Evolutionary conservation across 2,797 vertebrate genomes (phyloP).

Genomic region (Platalea minor): DNA sequence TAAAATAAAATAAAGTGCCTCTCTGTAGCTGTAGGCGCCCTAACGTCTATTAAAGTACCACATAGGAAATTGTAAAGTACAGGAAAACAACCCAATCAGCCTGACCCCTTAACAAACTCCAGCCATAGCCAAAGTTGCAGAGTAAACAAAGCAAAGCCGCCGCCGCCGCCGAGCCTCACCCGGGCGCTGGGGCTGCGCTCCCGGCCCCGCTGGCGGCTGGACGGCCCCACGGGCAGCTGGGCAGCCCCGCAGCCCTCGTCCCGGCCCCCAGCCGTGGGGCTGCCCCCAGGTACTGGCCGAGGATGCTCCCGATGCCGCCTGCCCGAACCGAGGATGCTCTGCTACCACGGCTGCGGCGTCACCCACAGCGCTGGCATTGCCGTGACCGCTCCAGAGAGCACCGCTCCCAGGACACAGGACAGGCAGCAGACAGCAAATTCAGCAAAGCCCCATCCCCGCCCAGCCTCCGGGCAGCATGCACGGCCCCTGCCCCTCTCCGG

Average conservation of each 20-base stretch:
- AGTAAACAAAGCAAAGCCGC: constrained; percentile 11
- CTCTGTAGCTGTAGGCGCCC: constrained; percentile 52
- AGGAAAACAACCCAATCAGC: constrained; percentile 50
- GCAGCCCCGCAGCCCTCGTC: background rate
- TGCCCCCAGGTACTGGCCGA: too few species aligned
- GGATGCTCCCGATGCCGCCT: background rate
- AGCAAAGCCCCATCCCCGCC: rapidly evolving
- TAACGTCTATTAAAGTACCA: constrained; percentile 45
- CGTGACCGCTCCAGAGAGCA: rapidly evolving
- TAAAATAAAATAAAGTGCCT: constrained; percentile 8
- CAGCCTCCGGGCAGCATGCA: rapidly evolving
- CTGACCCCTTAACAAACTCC: constrained; percentile 52
- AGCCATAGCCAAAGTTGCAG: background rate
- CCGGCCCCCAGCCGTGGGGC: rapidly evolving
- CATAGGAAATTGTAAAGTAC: constrained; percentile 61
- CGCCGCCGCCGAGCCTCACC: background rate
- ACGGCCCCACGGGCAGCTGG: background rate
- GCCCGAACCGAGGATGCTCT: background rate
- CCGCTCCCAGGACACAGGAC: rapidly evolving
- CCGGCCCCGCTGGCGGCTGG: background rate
- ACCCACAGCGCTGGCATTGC: background rate
- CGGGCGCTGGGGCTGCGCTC: background rate
- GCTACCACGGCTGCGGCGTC: rapidly evolving
- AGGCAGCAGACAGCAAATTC: background rate
- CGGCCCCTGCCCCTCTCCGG: rapidly evolving